A percentile compares a stretch with the other conserved stretches of the same genome.
phyloP scores from a whole-genome alignment of 2,888 invertebrate genomes.

The Trachelus iudaicus region DNA sequence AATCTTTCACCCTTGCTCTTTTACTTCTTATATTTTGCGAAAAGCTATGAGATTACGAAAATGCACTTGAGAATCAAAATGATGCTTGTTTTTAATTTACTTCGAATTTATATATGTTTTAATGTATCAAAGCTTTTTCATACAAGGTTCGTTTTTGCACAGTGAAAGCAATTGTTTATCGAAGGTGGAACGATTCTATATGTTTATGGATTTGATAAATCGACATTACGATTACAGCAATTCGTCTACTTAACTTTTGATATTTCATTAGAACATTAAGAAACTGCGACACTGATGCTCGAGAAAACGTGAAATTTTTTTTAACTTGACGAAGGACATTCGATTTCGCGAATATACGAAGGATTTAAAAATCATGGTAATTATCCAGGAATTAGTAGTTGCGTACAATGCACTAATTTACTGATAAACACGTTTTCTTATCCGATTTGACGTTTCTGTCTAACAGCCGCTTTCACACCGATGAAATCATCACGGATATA shows the following conservation, averaged over 20 bases:
- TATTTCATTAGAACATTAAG: neutral
- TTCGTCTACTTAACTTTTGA: neutral
- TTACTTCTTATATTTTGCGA: neutral
- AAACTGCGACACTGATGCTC: neutral
- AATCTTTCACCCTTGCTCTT: neutral
- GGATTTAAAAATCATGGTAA: neutral
- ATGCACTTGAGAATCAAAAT: neutral
- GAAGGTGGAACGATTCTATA: neutral
- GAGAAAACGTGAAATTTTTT: neutral
- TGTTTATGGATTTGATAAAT: neutral
- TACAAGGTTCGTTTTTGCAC: neutral
- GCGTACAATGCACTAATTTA: neutral
- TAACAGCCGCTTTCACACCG: neutral
- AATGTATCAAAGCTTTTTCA: neutral
- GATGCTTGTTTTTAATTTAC: neutral
- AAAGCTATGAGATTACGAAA: neutral
- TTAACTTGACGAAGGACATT: neutral
- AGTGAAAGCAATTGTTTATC: neutral
- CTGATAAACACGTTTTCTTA: neutral
- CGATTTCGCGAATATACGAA: neutral
- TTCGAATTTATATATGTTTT: neutral
- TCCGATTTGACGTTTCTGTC: neutral
- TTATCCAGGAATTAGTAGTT: neutral
- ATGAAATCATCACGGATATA: slow-evolving; percentile 50
- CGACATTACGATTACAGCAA: neutral